Base-by-base conservation (phyloP, 2,888 invertebrate species). In the Phortica okadai region DNA sequence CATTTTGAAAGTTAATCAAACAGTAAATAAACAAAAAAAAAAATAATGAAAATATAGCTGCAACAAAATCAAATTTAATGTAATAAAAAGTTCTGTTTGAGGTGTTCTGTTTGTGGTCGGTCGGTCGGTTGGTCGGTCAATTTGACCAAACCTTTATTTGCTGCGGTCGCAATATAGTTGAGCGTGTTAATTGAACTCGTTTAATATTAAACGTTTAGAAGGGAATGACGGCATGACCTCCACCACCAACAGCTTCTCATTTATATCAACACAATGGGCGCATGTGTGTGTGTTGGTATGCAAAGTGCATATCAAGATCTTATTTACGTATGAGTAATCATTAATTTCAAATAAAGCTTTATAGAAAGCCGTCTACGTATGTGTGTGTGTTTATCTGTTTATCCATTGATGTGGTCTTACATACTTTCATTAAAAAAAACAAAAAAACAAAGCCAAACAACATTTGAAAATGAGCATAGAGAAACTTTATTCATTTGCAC, bases 1-100 rank as follows among this genome's bases (percentile, higher is more conserved):
- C 50, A 50, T 50, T 70, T 70, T 50, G 69, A 70, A 70, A 70
- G 69, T 70, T 16, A 70, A 70, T 70, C 69, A 45, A 70, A 70
- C 25, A 25, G 14, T 11, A 21, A 70, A 25, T 11, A 70, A 50
- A 70, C 7, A 21, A 10, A 11, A 66, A 66, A 41, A n/a, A 14
- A 14, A 66, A 66, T 66, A 66, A 59, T n/a, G 16, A n/a, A 21
- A 14, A 59, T n/a, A 59, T 6, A 16, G 3, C 21, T 4, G 21
- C 2, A n/a, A 7, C 59, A 4, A 62, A 14, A 16, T 62, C 6
- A 62, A 62, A 62, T 62, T 10, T 21, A 62, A 56, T 56, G 5
- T 56, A 25, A 62, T 62, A 25, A 25, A 62, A 25, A 59, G 4
- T 5, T 59, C 33, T 33, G 3, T 59, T 4, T 16, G 8, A 16